Percentiles rank a stretch among this genome's conserved stretches.
phyloP scores from a whole-genome alignment of 2,113 vertebrate genomes.

The Pituophis catenifer region DNA sequence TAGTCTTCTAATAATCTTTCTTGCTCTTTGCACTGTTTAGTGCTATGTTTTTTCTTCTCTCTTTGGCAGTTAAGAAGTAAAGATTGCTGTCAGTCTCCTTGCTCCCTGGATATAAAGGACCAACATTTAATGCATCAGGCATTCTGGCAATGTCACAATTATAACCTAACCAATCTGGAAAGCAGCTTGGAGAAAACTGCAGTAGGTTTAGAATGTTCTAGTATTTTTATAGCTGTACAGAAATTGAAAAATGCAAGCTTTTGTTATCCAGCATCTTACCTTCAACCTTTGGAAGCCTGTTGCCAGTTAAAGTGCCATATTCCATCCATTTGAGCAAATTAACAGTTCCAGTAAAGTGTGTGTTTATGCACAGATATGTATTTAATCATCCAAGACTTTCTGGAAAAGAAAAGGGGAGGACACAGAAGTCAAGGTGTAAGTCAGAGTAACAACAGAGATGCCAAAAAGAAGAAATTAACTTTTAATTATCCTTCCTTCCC shows the following conservation, averaged over 20 bases:
- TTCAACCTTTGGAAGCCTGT: slow-evolving; percentile 76
- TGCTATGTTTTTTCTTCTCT: not conserved
- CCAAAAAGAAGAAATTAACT: not conserved
- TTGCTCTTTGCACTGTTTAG: not conserved
- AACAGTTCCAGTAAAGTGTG: not conserved
- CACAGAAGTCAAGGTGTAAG: slow-evolving; percentile 40
- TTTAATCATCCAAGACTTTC: slow-evolving; percentile 48
- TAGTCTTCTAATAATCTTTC: not conserved
- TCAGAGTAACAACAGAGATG: not conserved
- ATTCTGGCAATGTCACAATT: not conserved
- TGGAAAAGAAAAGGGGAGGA: slow-evolving; percentile 42
- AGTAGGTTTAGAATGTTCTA: not conserved
- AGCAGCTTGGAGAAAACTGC: not conserved
- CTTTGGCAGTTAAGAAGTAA: not conserved
- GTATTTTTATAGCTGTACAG: not conserved
- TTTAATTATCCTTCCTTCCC: not conserved
- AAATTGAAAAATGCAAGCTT: not conserved
- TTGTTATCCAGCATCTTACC: slow-evolving; percentile 26
- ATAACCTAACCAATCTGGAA: not conserved
- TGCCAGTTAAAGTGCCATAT: slow-evolving; percentile 70
- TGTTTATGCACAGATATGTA: slow-evolving; percentile 14
- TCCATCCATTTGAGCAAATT: slow-evolving; percentile 63
- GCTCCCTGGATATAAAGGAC: not conserved
- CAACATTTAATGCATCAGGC: not conserved
- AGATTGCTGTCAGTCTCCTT: not conserved